phyloP scores from a whole-genome alignment of 2,113 vertebrate genomes.

The Scopus umbretta region DNA sequence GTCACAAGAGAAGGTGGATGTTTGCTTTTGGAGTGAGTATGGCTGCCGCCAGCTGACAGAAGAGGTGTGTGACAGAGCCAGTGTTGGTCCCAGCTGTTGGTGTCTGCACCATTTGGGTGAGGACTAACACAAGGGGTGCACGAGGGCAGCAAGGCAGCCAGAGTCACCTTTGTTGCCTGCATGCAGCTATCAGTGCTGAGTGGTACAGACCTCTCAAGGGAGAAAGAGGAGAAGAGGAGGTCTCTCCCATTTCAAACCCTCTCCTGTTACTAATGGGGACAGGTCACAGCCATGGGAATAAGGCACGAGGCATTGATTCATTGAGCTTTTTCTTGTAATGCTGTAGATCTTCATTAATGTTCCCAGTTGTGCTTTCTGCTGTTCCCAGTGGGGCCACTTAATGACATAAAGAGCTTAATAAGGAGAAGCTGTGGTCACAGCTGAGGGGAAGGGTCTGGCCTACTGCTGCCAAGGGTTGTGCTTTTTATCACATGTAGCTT shows the following conservation, averaged over 20 bases:
- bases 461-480: neutral
- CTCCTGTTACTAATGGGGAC: conserved; percentile 44
- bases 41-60: neutral
- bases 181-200: neutral
- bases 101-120: neutral
- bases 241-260: conserved; percentile 3
- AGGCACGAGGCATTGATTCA: conserved; percentile 35
- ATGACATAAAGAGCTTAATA: conserved; percentile 56
- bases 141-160: neutral
- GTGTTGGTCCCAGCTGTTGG: neutral
- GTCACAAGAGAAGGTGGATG: neutral
- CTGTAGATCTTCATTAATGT: conserved; percentile 70
- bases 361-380: conserved; percentile 6
- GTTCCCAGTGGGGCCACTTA: conserved; percentile 27
- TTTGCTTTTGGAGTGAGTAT: neutral
- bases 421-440: conserved; percentile 17
- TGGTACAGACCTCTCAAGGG: neutral
- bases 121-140: neutral
- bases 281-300: neutral
- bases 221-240: neutral
- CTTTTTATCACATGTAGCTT: neutral
- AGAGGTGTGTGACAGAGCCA: neutral
- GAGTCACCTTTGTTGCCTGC: neutral
- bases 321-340: conserved; percentile 53
- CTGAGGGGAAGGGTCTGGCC: neutral